A percentile compares a stretch with the other conserved stretches of the same genome.
These are phyloP conservation scores for Hystrix cristata DNA, from an alignment of 2,113 vertebrate species.

Conservation along the genomic window DNA sequence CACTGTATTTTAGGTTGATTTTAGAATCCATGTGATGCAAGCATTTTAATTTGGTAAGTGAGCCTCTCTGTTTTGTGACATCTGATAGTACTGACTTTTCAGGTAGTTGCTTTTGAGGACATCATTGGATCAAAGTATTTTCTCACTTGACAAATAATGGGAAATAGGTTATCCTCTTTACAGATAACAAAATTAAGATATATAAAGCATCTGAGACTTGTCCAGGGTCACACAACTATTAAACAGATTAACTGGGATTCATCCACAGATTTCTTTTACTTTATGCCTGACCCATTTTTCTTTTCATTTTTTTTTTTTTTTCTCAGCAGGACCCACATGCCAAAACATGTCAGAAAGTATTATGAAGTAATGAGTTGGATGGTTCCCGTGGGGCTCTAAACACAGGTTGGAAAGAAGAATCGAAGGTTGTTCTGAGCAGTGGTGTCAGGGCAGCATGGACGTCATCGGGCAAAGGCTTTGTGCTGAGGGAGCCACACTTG, in stretches of 20 bases:
- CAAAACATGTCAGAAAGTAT: neutral
- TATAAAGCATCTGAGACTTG: neutral
- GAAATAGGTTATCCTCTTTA: neutral
- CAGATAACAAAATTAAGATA: conserved; percentile 15
- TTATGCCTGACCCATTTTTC: neutral
- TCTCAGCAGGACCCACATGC: neutral
- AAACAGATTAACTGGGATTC: neutral
- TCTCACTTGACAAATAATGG: neutral
- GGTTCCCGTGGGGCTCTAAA: neutral
- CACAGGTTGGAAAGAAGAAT: neutral
- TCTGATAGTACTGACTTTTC: neutral
- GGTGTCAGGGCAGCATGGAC: neutral
- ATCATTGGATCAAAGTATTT: neutral
- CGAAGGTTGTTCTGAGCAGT: neutral
- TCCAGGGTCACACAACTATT: neutral
- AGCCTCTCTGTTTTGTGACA: neutral
- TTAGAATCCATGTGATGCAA: neutral
- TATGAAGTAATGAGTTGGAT: neutral
- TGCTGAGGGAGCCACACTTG: neutral
- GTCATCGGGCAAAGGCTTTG: neutral
- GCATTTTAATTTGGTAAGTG: neutral
- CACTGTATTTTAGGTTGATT: neutral
- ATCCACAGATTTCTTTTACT: conserved; percentile 8
- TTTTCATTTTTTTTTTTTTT: conserved; percentile 11
- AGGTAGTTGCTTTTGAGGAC: neutral